These are phyloP conservation scores for Bombus superbus DNA, from an alignment of 1,140 invertebrate genomes.

Conservation along the genomic window DNA sequence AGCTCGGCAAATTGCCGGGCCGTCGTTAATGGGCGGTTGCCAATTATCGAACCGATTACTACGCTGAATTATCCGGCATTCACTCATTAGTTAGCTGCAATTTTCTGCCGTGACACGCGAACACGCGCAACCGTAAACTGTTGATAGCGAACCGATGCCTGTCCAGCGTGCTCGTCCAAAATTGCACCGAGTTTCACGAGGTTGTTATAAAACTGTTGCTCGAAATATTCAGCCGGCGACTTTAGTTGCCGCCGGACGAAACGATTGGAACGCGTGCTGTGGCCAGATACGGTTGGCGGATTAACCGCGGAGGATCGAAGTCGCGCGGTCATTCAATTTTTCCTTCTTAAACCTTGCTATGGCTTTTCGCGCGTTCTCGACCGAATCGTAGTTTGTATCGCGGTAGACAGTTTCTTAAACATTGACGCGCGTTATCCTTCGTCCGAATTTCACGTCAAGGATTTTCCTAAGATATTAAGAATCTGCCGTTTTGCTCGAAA, in stretches of 20 bases:
- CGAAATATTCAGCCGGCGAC: too few relatives aligned
- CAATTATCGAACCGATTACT: conserved; percentile 69
- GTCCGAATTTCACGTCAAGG: too few relatives aligned
- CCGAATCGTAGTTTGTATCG: too few relatives aligned
- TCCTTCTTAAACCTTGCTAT: too few relatives aligned
- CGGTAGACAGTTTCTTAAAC: too few relatives aligned
- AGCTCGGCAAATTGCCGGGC: conserved; percentile 64
- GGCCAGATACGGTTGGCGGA: too few relatives aligned
- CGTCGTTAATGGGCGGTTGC: conserved; percentile 63
- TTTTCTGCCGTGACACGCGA: conserved; percentile 53
- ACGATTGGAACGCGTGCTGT: neutral
- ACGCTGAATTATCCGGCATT: conserved; percentile 63
- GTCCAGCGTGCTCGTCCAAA: conserved; percentile 6
- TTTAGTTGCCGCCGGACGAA: neutral
- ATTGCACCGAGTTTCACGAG: conserved; percentile 40
- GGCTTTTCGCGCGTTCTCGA: too few relatives aligned
- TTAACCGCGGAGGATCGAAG: too few relatives aligned
- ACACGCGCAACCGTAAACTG: conserved; percentile 8
- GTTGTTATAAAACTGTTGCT: conserved; percentile 52
- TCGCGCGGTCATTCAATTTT: too few relatives aligned
- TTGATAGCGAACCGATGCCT: neutral
- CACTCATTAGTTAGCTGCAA: conserved; percentile 60
- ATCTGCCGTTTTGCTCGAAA: too few relatives aligned
- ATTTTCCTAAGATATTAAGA: too few relatives aligned
- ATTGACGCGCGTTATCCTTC: too few relatives aligned